Base-by-base conservation (phyloP, 2,888 invertebrate genomes). In the Chloroclysta siterata region DNA sequence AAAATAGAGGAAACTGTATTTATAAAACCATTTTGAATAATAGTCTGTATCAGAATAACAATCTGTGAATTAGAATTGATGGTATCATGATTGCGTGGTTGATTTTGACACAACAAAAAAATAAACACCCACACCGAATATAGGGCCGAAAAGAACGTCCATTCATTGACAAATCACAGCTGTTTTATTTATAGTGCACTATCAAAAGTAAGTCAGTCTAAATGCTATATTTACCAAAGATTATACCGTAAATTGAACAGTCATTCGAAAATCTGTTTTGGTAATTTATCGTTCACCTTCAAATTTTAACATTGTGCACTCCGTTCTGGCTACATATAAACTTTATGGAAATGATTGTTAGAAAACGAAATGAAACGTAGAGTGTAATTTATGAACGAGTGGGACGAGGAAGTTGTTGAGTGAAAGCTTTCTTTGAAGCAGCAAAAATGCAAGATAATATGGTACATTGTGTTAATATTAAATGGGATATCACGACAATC, bases 101-200 rank as follows among this genome's bases (percentile, higher is more conserved):
- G 54, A 51, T 53, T 60, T 58, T 56, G 59, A 68, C 58, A 65
- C 52, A 65, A 69, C 53, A 51, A 60, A 66, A 72, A 65, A 63
- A 48, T 67, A 54, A 60, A 64, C 72, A 54, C 80, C 78, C 70
- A 83, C 81, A 57, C 72, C 52, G 62, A 65, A 69, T 77, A 76
- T 71, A 76, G 75, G 74, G 75, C 68, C 72, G 63, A 67, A 66
- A 61, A 77, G 75, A 80, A 77, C 74, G 69, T 36, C 69, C 77
- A 60, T 70, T 80, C 81, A 85, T 84, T 85, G 82, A 82, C 76
- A 76, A 78, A 71, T 67, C 74, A 75, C 78, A 77, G 79, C 74
- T 75, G 77, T 72, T 74, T 69, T 75, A 74, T 75, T 56, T 68
- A 68, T 72, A 65, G 67, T 71, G 72, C 63, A 71, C 65, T 63